These are phyloP conservation scores for Trematocara unimaculatum DNA, from an alignment of 2,113 vertebrate genomes.

Conservation along the genomic window DNA sequence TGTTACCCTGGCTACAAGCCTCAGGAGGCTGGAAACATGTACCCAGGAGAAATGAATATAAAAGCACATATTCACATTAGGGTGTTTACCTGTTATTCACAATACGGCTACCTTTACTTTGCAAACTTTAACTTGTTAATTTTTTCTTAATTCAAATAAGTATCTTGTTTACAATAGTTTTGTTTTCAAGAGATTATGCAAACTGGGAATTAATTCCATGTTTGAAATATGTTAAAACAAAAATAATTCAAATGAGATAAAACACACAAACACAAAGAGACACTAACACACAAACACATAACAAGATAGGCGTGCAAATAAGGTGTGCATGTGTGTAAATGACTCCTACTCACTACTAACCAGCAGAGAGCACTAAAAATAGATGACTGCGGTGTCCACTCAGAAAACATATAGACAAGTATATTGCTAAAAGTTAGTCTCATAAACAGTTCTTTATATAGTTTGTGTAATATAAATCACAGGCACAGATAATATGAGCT, in stretches of 20 bases:
- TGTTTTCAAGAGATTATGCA: background rate
- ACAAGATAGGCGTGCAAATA: background rate
- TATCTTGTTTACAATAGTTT: accelerated
- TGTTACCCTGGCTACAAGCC: background rate
- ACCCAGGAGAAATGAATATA: background rate
- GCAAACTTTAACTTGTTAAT: background rate
- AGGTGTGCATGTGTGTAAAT: background rate
- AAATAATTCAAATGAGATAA: background rate
- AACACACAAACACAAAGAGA: background rate
- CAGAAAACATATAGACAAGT: accelerated
- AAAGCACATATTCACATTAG: background rate
- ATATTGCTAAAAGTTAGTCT: no score
- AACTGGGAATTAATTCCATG: background rate
- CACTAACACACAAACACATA: background rate
- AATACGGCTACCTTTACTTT: background rate
- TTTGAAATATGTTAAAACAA: background rate
- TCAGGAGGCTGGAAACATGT: background rate
- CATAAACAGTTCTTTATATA: background rate
- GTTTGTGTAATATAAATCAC: background rate
- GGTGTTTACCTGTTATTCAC: background rate
- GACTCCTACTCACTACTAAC: background rate
- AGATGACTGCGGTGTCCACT: background rate
- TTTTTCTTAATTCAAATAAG: background rate
- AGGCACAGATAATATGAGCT: background rate
- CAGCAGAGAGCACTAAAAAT: slow-evolving; percentile 31